Percentiles rank a stretch among this genome's conserved stretches.
phyloP scores from a whole-genome alignment of 1,140 invertebrate genomes.

The Macrosteles quadrilineatus region DNA sequence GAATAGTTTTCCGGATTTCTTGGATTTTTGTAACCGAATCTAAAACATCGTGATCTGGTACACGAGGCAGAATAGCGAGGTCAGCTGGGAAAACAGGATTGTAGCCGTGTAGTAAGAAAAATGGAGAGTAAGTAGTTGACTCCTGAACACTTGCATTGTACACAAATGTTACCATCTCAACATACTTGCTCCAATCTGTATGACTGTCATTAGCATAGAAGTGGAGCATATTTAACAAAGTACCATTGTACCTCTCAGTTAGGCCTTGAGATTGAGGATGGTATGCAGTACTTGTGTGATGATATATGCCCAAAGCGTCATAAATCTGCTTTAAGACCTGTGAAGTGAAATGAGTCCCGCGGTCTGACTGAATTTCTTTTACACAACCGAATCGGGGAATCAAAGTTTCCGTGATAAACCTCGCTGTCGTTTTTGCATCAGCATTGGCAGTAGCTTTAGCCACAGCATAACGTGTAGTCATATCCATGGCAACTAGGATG shows the following conservation, averaged over 20 bases:
- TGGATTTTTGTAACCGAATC: too few relatives aligned
- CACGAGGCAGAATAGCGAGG: too few relatives aligned
- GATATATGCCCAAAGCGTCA: neutral
- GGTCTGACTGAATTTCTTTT: neutral
- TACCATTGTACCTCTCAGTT: neutral
- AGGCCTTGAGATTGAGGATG: neutral
- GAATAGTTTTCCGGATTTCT: too few relatives aligned
- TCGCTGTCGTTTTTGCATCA: neutral
- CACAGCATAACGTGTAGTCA: neutral
- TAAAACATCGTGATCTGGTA: too few relatives aligned
- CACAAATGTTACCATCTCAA: too few relatives aligned
- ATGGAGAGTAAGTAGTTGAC: neutral
- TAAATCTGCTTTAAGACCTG: neutral
- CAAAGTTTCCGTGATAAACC: neutral
- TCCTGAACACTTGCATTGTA: neutral
- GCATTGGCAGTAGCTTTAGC: neutral
- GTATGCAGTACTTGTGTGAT: neutral
- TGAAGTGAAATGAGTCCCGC: neutral
- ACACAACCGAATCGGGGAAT: neutral
- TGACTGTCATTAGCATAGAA: neutral
- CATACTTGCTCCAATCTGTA: neutral
- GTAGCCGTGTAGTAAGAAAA: neutral
- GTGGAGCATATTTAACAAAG: neutral
- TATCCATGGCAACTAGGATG: neutral
- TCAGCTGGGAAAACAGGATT: too few relatives aligned